Conservation (phyloP, 2,888 invertebrate genomes). For the Hermaeophaga mercurialis region DNA sequence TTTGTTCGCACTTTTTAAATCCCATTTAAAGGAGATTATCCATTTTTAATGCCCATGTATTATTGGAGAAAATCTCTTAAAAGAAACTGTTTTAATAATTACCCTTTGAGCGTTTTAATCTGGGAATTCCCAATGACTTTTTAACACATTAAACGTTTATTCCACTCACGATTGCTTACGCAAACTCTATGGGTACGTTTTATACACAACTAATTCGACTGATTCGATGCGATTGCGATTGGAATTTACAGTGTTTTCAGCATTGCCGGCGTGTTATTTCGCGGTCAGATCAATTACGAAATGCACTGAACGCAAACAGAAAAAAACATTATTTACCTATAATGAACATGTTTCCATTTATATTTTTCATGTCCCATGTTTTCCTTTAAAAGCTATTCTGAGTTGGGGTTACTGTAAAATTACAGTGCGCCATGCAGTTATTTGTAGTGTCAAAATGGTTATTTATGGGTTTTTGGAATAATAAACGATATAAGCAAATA, state of each 20-base stretch:
- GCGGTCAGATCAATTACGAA: constrained; percentile 2
- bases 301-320: not conserved
- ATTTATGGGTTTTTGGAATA: not conserved
- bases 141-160: not conserved
- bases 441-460: not conserved
- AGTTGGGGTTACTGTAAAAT: not conserved
- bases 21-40: no score
- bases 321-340: not conserved
- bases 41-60: no score
- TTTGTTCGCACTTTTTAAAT: no score
- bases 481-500: no score
- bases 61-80: no score
- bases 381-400: not conserved
- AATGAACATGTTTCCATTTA: not conserved
- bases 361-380: not conserved
- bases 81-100: no score
- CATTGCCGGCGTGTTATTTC: not conserved
- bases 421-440: not conserved
- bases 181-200: not conserved
- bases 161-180: not conserved
- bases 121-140: not conserved
- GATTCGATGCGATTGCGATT: not conserved
- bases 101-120: not conserved
- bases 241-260: not conserved
- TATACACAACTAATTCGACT: not conserved